A percentile compares a stretch with the other conserved stretches of the same genome.
These are phyloP conservation scores for Invenusta paracnida DNA, from an alignment of 2,888 invertebrate genomes.

Conservation along the genomic window DNA sequence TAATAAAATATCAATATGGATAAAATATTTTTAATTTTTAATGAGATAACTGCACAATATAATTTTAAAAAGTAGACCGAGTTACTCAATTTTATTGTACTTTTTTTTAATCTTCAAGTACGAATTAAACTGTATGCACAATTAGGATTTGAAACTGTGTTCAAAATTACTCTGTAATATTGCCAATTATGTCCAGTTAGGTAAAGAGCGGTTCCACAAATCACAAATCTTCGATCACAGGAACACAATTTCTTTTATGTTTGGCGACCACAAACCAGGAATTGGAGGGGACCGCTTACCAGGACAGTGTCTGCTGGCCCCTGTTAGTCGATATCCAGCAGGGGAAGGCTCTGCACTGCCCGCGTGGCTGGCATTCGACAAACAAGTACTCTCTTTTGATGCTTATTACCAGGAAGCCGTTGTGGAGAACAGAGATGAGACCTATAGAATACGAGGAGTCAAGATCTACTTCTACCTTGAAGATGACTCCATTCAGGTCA, in stretches of 20 bases:
- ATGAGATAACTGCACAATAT: too few relatives aligned
- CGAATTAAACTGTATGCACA: too few relatives aligned
- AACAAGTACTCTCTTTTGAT: constrained; percentile 70
- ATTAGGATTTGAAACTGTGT: too few relatives aligned
- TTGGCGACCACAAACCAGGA: constrained; percentile 67
- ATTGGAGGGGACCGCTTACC: constrained; percentile 65
- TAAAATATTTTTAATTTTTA: too few relatives aligned
- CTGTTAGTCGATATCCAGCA: constrained; percentile 72
- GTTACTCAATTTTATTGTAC: too few relatives aligned
- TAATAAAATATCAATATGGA: too few relatives aligned
- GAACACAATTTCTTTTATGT: constrained; percentile 60
- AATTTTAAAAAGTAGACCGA: too few relatives aligned
- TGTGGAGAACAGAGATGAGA: constrained; percentile 69
- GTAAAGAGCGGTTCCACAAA: constrained; percentile 67
- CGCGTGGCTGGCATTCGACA: constrained; percentile 75
- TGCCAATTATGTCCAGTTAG: too few relatives aligned
- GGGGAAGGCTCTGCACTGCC: constrained; percentile 71
- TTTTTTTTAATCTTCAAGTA: too few relatives aligned
- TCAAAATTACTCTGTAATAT: too few relatives aligned
- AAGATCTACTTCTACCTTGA: constrained; percentile 80
- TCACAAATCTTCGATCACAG: constrained; percentile 66
- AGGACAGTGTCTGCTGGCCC: constrained; percentile 63
- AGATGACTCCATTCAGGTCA: constrained; percentile 82
- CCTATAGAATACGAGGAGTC: constrained; percentile 72
- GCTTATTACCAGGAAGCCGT: constrained; percentile 76